Conservation (phyloP, 2,888 invertebrate species). For the Stenchaetothrips biformis region DNA sequence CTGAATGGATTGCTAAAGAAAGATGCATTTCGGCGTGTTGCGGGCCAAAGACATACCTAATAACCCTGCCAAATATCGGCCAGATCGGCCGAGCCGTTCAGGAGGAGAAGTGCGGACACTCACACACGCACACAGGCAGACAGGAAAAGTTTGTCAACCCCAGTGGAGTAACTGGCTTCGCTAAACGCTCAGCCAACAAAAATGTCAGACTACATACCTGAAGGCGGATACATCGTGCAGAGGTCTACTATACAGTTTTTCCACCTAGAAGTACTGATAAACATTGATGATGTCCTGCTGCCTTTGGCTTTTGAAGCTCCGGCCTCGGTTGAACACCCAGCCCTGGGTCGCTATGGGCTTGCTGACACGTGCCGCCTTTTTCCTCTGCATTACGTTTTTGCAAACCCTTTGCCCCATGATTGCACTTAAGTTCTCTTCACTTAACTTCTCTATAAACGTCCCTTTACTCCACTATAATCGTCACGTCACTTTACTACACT, state of each 20-base stretch:
- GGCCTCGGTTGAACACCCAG: not conserved
- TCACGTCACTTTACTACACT: too few species aligned
- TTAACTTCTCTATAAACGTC: not conserved
- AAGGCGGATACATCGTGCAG: not conserved
- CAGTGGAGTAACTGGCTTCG: too few species aligned
- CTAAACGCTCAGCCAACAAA: too few species aligned
- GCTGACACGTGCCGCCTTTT: not conserved
- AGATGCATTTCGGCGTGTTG: too few species aligned
- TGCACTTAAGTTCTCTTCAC: not conserved
- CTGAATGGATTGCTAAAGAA: too few species aligned
- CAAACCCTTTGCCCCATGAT: not conserved
- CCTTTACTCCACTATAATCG: too few species aligned
- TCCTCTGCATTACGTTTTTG: not conserved
- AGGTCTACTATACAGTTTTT: not conserved
- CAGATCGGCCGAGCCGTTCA: too few species aligned
- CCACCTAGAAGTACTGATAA: not conserved
- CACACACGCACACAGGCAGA: too few species aligned
- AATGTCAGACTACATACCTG: not conserved
- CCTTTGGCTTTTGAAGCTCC: not conserved
- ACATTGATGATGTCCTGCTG: not conserved
- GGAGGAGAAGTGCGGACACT: too few species aligned
- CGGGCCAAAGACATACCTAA: too few species aligned
- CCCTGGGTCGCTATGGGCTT: not conserved
- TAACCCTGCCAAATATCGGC: too few species aligned
- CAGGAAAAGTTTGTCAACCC: too few species aligned